Base-by-base conservation (phyloP, 2,797 vertebrate species). In the Jordanella pulchra region DNA sequence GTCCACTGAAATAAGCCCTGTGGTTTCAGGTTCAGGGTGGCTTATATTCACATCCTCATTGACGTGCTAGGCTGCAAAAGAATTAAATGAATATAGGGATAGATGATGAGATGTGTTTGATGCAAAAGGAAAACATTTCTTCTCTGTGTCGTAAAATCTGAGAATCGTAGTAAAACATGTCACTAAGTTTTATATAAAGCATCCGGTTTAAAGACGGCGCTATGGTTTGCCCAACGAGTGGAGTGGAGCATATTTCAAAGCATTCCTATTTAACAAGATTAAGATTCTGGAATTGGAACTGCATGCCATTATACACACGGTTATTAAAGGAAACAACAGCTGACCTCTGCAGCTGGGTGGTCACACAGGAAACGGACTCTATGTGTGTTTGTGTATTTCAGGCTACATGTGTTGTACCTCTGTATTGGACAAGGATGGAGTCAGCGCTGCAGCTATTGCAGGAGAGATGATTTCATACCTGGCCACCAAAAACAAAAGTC, bases 321-420 rank as follows among this genome's bases (percentile, higher is more conserved):
- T 82, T 71, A 56, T 42, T 82, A 69, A 72, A 75, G 60, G 61
- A 65, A 77, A 28, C 53, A 30, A 45, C 63, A 75, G 75, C 72
- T 68, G 72, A 73, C 72, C 53, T 7, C 35, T 68, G 74, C 67
- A 78, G 63, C 55, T 72, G 72, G 68, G 79, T 12, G 25, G 63
- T 71, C 18, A 69, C 14, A 2, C 47, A 2, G 2, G 25, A 25
- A 11, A 55, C 76, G 10, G 64, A 80, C 61, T 71, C 63, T 72
- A 53, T 76, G 48, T 75, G 27, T 71, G n/a, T 78, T 55, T 81
- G 72, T 84, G 48, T 81, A 79, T 70, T 89, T n/a, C 88, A 99
- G 98, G 98, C 0, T 99, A 99, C 61, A 99, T 99, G 98, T 99
- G 98, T 86, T 95, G 96, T 79, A 94, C 97, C n/a, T 94, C 92